Evolutionary conservation across 2,888 invertebrate genomes (phyloP).

Genomic region (Spodoptera picta): DNA sequence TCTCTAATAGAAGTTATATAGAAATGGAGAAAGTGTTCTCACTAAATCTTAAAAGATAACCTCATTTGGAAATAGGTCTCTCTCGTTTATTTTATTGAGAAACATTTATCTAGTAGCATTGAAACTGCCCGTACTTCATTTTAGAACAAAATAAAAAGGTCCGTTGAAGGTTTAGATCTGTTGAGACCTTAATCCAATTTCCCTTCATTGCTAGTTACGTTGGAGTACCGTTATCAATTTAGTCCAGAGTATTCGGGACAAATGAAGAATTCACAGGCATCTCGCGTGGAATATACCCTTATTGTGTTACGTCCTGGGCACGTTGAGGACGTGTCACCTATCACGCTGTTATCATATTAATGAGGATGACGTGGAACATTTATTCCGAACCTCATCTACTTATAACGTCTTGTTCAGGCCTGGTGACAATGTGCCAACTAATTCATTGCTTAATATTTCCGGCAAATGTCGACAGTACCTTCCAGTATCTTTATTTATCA

Average conservation of each 20-base stretch:
- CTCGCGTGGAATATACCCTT: slow-evolving; percentile 44
- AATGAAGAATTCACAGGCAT: slow-evolving; percentile 45
- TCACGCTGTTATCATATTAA: slow-evolving; percentile 59
- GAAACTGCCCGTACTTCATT: slow-evolving; percentile 38
- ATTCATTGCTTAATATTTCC: slow-evolving; percentile 38
- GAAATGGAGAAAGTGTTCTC: slow-evolving; percentile 7
- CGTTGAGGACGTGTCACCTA: slow-evolving; percentile 44
- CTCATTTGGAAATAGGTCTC: slow-evolving; percentile 25
- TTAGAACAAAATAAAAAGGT: slow-evolving; percentile 40
- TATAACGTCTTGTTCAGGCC: slow-evolving; percentile 29
- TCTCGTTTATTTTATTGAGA: slow-evolving; percentile 45
- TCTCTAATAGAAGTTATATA: slow-evolving; percentile 9
- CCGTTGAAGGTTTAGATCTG: slow-evolving; percentile 22
- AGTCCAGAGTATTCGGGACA: slow-evolving; percentile 40
- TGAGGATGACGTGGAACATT: slow-evolving; percentile 56
- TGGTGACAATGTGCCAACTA: slow-evolving; percentile 41
- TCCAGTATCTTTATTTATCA: too few relatives aligned
- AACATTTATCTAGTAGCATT: slow-evolving; percentile 36
- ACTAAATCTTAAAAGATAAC: slow-evolving; percentile 17
- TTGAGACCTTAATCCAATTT: slow-evolving; percentile 53
- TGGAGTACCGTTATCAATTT: slow-evolving; percentile 50
- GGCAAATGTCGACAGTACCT: slow-evolving; percentile 9
- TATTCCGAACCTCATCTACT: slow-evolving; percentile 38
- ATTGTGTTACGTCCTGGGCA: slow-evolving; percentile 45
- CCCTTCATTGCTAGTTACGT: slow-evolving; percentile 46